Evolutionary conservation across 2,888 invertebrate species (phyloP), one percentile per base, ranked within the genome.

Genomic region (Morinoia aosen): DNA sequence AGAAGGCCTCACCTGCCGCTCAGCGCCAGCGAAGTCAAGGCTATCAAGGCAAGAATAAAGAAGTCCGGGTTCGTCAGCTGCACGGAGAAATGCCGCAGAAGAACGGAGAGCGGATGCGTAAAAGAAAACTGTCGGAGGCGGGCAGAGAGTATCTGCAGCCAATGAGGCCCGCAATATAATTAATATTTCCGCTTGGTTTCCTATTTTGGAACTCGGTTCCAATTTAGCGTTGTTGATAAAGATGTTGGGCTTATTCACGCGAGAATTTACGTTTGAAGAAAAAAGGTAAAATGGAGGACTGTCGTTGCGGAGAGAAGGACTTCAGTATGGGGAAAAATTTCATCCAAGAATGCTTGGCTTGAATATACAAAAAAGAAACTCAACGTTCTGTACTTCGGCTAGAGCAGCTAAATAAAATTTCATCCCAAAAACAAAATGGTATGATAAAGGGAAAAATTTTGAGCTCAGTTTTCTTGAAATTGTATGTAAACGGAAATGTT

Each of bases 1-100:
- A 97, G 98, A 8, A 97, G 97, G 10, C 98, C 98, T 0, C 97
- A 98, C 95, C 97, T 97, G 91, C 97, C 97, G 0, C 97, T 98
- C 8, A 97, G 98, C 0, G 96, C 97, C 0, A 97, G 25, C 12
- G 39, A 64, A 40, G 64, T 39, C 39, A 40, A 58, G 14, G 95
- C 95, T 33, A 58, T 95, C n/a, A 56, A 2, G n/a, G 93, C 16
- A 56, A 58, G 57, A 8, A 57, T 93, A 5, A 39, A 93, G 93
- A 57, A 93, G 33, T 14, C 5, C 56, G 93, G 93, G 40, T 93
- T 93, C 33, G 57, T 93, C 14, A 25, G 57, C 58, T 93, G 93
- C 58, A 39, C 39, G 25, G 90, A 90, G 19, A 39, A 48, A 19
- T 90, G 90, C 90, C 90, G 90, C 40, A 90, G 19, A 40, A 90